Evolutionary conservation across 2,113 vertebrate genomes (phyloP).

Genomic region (Anser cygnoides): DNA sequence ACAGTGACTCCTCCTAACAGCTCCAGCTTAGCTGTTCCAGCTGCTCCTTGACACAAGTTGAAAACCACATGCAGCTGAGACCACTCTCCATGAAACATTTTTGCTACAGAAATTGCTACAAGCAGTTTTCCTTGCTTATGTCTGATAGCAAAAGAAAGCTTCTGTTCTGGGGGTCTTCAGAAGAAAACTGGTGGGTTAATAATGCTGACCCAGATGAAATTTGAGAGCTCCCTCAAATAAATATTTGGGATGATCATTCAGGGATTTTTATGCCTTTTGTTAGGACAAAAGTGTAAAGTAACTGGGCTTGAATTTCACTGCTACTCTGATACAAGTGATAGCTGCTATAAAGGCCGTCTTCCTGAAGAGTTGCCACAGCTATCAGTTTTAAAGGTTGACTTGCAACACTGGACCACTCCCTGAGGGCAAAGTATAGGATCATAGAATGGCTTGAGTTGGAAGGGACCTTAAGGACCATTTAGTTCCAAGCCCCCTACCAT

Average conservation of each 20-base stretch:
- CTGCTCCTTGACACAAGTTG: background rate
- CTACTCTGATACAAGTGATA: background rate
- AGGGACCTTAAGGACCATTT: too few relatives aligned
- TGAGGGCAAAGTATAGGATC: background rate
- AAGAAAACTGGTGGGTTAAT: background rate
- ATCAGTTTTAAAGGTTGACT: background rate
- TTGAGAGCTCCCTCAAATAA: background rate
- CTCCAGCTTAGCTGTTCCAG: background rate
- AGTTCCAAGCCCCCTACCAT: too few relatives aligned
- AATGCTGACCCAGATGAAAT: background rate
- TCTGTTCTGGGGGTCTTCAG: background rate
- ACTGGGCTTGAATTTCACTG: background rate
- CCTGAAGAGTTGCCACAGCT: background rate
- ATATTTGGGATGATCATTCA: background rate
- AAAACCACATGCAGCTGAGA: background rate
- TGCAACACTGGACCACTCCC: background rate
- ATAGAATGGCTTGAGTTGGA: too few relatives aligned
- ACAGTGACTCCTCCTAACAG: background rate
- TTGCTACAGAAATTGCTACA: background rate
- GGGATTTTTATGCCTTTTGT: background rate
- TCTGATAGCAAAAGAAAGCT: background rate
- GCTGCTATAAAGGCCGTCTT: background rate
- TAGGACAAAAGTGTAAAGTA: background rate
- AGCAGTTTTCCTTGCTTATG: background rate
- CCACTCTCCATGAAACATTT: background rate